Evolutionary conservation across 2,797 vertebrate genomes (phyloP), one percentile per base, ranked within the genome.

Genomic region (Enteromius afrohamiltoni): DNA sequence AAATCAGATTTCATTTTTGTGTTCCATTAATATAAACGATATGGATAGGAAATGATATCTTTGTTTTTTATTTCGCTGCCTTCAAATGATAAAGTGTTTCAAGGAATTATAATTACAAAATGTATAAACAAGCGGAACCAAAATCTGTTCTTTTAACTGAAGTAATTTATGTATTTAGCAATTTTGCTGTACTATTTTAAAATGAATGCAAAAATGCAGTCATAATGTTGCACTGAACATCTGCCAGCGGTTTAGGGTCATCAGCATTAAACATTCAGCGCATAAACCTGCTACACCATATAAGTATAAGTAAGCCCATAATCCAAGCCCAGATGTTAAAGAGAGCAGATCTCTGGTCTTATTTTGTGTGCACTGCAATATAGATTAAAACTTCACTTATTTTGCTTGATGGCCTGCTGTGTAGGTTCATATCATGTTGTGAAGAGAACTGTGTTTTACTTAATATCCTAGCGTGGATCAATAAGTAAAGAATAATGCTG

Each of bases 291-390:
- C n/a, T n/a, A n/a, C n/a, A n/a, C n/a, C n/a, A n/a, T n/a, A n/a
- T n/a, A n/a, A n/a, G 6, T 49, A 62, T 69, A 73, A 58, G 37
- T 58, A 81, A 49, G 19, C n/a, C 34, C 26, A 16, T 62, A 49
- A 47, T 70, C 40, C 23, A 81, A 62, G 23, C 53, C 53, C 68
- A 45, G 55, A 62, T 73, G 79, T 81, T 70, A 49, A 11, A 73
- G 40, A 81, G 21, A 14, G 37, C 23, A 73, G 1, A 34, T 60
- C 4, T 62, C 26, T 70, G 51, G 3, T 80, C 26, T 80, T 70
- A 70, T 42, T 80, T 29, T 58, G 62, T 19, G 62, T 31, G 29
- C 29, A n/a, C 37, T 31, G 26, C 14, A 64, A 26, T 23, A 34
- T 17, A 73, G 40, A 81, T 26, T 26, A 60, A 64, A 74, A 23